phyloP scores from a whole-genome alignment of 2,888 invertebrate species.

The Habrosyne pyritoides region DNA sequence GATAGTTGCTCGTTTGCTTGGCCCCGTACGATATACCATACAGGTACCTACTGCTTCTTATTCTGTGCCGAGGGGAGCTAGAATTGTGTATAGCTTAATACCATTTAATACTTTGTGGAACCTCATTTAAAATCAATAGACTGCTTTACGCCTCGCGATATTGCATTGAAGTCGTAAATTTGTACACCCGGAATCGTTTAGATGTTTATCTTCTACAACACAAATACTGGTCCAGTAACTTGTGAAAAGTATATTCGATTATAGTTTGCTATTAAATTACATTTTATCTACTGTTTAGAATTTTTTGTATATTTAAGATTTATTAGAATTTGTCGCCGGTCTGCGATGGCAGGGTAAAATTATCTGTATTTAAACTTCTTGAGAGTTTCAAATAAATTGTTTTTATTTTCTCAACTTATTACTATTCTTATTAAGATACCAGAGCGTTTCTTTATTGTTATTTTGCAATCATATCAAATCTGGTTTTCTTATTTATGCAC shows the following conservation, averaged over 20 bases:
- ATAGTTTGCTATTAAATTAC: not conserved
- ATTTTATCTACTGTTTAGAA: not conserved
- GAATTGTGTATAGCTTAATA: slow-evolving; percentile 33
- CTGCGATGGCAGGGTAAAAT: not conserved
- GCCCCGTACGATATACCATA: not conserved
- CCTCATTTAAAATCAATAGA: slow-evolving; percentile 57
- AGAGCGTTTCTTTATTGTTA: too few relatives aligned
- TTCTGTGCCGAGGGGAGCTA: slow-evolving; percentile 19
- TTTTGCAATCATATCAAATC: too few relatives aligned
- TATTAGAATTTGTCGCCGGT: not conserved
- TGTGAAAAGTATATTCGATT: not conserved
- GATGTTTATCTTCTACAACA: slow-evolving; percentile 9
- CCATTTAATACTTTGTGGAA: slow-evolving; percentile 36
- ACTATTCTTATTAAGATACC: too few relatives aligned
- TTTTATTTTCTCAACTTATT: too few relatives aligned
- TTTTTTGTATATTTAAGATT: not conserved
- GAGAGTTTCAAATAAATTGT: not conserved
- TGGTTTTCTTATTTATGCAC: too few relatives aligned
- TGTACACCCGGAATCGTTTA: slow-evolving; percentile 1
- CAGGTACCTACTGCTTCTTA: slow-evolving; percentile 15
- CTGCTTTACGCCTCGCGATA: slow-evolving; percentile 25
- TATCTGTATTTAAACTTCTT: not conserved
- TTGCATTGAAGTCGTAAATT: slow-evolving; percentile 11
- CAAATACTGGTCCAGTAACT: not conserved
- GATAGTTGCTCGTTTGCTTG: slow-evolving; percentile 31